A percentile compares a stretch with the other conserved stretches of the same genome.
Conservation (phyloP, 2,113 vertebrate species). For the Hippopotamus amphibius region DNA sequence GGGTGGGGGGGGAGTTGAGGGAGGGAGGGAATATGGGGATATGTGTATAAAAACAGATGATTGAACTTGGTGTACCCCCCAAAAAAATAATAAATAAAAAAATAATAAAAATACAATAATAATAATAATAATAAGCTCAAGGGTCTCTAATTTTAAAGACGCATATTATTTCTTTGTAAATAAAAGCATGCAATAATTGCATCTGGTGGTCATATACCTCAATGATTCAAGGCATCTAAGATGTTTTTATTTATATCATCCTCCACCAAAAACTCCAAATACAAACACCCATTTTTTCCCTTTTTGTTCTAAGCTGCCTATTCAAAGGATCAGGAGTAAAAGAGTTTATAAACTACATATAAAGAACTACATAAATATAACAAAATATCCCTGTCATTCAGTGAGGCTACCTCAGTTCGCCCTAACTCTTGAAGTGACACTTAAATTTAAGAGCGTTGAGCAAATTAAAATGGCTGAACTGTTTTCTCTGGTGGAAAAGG, state of each 20-base stretch:
- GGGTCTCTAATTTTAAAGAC: slow-evolving; percentile 26
- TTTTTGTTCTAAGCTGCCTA: not conserved
- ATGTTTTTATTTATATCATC: slow-evolving; percentile 3
- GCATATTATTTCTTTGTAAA: not conserved
- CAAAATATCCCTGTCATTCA: not conserved
- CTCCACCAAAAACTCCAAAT: not conserved
- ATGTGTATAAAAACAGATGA: too few relatives aligned
- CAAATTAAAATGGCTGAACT: not conserved
- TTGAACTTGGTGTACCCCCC: too few relatives aligned
- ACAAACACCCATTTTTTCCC: not conserved
- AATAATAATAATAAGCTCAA: not conserved
- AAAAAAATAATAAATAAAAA: too few relatives aligned
- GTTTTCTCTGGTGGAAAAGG: slow-evolving; percentile 31
- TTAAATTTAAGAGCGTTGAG: slow-evolving; percentile 56
- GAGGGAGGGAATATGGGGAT: too few relatives aligned
- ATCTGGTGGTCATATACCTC: not conserved
- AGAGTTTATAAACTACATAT: not conserved
- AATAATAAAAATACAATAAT: too few relatives aligned
- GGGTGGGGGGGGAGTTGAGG: too few relatives aligned
- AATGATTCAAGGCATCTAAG: not conserved
- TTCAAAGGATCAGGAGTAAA: not conserved
- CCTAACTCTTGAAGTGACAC: not conserved
- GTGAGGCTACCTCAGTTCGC: not conserved
- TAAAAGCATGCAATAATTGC: not conserved
- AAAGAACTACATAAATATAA: not conserved